Evolutionary conservation across 2,888 invertebrate species (phyloP), one percentile per base, ranked within the genome.

Genomic region (Bibio marci): DNA sequence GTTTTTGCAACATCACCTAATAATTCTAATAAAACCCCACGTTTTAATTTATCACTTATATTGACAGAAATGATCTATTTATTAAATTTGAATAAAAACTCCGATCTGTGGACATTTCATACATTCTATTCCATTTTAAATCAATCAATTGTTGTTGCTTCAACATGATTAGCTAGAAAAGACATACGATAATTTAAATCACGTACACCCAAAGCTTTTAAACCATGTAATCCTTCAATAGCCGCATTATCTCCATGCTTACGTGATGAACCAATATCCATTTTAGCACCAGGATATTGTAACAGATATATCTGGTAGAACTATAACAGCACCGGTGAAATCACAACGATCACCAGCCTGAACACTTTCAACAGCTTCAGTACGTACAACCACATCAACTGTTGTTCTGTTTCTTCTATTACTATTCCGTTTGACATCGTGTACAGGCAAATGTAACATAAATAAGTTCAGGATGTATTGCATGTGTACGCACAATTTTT

Each of bases 1-100:
- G 76, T 82, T 64, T 99, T 99, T 0, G 85, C 79, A 1, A 99
- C 95, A 0, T 98, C 98, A 4, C 98, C 91, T 58, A 98, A 95
- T 48, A 98, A 57, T 86, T 97, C 95, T 28, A 99, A 65, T 10
- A 95, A 65, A 39, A 97, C 79, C 1, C 83, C 88, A 38, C 76
- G 64, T 59, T 99, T 99, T 1, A 99, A 86, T 59, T 97, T 95
- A 48, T 91, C 94, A 58, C 87, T 92, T 95, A 92, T 48, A 99
- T 81, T 31, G 94, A 82, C 0, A 98, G 95, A 53, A 99, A 99
- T 34, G 99, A 67, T 53, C 90, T 85, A 38, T 74, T 73, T 33
- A 90, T 87, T 39, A 99, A 66, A 59, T 98, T 92, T 48, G 78
- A 71, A 59, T 91, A 92, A 0, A 99, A 65, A 58, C 82, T 83